Percentiles rank a stretch among this genome's conserved stretches.
Evolutionary conservation across 1,140 invertebrate genomes (phyloP).

Genomic region (Drosophila neocordata): DNA sequence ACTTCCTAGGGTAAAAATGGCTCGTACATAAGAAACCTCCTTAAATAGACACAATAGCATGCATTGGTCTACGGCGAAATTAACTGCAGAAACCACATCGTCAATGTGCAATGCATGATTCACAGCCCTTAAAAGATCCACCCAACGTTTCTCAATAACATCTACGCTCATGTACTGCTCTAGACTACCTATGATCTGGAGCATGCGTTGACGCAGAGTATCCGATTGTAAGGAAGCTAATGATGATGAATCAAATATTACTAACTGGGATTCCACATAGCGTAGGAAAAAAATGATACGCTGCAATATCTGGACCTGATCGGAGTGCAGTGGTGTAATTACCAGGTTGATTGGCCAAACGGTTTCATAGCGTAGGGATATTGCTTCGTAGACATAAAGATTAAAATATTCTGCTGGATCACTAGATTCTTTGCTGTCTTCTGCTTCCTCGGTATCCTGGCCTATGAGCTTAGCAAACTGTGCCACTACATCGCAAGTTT

Average conservation of each 20-base stretch:
- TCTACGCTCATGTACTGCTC: constrained; percentile 54
- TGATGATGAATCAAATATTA: too few species aligned
- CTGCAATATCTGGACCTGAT: constrained; percentile 58
- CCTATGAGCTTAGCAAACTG: constrained; percentile 22
- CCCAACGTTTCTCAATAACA: constrained; percentile 42
- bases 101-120: constrained; percentile 38
- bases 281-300: constrained; percentile 52
- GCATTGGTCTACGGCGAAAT: constrained; percentile 28
- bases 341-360: constrained; percentile 63
- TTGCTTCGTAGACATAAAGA: constrained; percentile 45
- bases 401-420: background rate
- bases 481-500: constrained; percentile 33
- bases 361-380: constrained; percentile 42
- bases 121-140: constrained; percentile 3
- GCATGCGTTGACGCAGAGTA: constrained; percentile 40
- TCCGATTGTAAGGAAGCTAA: background rate
- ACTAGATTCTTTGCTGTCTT: background rate
- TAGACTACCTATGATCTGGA: constrained; percentile 29
- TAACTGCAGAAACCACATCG: constrained; percentile 32
- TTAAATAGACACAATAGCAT: constrained; percentile 33
- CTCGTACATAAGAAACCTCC: constrained; percentile 37
- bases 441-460: too few species aligned
- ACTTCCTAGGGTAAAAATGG: constrained; percentile 53
- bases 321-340: constrained; percentile 30
- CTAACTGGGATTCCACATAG: constrained; percentile 42